phyloP scores from a whole-genome alignment of 2,888 invertebrate species.

The Eilema depressum region DNA sequence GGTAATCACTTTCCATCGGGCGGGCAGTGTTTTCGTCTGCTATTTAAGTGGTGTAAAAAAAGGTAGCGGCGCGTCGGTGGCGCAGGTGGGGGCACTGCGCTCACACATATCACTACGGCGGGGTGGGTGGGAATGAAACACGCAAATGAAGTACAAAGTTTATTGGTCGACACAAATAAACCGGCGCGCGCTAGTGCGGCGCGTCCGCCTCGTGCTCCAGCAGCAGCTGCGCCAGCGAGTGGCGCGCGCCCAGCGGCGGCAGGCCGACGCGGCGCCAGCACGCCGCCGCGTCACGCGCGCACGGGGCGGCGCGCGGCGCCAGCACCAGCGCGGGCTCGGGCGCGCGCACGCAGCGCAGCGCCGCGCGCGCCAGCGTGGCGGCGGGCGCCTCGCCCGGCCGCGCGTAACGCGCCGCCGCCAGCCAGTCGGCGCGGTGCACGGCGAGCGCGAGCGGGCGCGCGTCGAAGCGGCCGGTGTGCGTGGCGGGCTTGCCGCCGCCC shows the following conservation, averaged over 20 bases:
- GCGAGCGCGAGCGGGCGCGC: constrained; percentile 90
- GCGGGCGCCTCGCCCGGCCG: constrained; percentile 88
- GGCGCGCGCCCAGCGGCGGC: constrained; percentile 62
- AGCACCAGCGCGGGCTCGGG: constrained; percentile 37
- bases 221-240: constrained; percentile 62
- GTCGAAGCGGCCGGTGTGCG: constrained; percentile 85
- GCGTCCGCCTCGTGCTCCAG: constrained; percentile 55
- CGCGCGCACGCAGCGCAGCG: constrained; percentile 76
- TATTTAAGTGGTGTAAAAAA: no score
- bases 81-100: no score
- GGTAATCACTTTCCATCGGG: no score
- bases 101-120: no score
- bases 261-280: neutral
- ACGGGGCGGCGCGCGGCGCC: constrained; percentile 83
- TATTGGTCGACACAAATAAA: no score
- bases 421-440: constrained; percentile 94
- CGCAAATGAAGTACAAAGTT: no score
- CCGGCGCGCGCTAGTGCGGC: neutral
- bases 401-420: constrained; percentile 48
- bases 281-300: constrained; percentile 42
- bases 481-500: constrained; percentile 84
- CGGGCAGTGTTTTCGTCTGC: no score
- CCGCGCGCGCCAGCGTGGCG: constrained; percentile 65
- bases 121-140: no score
- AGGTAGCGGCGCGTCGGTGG: no score